Conservation (phyloP, 92 coral and sea anemone genomes). For the Palythoa heliodiscus region DNA sequence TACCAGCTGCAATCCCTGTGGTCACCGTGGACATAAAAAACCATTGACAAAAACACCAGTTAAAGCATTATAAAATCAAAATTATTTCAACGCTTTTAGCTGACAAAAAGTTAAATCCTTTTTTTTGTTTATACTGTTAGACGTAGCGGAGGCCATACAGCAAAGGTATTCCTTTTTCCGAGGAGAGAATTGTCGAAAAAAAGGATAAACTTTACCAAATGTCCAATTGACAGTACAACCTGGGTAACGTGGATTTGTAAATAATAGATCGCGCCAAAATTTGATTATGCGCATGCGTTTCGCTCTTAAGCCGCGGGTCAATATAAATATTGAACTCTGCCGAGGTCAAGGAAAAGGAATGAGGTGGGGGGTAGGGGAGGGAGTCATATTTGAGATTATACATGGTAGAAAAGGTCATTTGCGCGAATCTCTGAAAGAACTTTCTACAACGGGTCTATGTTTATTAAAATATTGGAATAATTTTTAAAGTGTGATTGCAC, state of each 20-base stretch:
- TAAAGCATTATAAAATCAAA: not conserved
- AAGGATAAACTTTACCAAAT: not conserved
- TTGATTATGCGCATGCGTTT: constrained; percentile 72
- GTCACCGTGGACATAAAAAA: constrained; percentile 2
- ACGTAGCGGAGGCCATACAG: not conserved
- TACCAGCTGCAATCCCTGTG: not conserved
- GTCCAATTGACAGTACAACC: constrained; percentile 36
- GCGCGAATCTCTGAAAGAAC: no score
- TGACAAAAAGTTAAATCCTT: not conserved
- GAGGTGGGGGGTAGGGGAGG: no score
- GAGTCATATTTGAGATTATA: no score
- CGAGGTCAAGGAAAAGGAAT: not conserved
- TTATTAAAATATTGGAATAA: no score
- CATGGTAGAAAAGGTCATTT: no score
- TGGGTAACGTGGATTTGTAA: constrained; percentile 60
- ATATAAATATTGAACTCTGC: not conserved
- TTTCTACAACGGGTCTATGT: no score
- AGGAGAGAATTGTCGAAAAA: not conserved
- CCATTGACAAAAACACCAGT: not conserved
- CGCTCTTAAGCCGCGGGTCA: constrained; percentile 21
- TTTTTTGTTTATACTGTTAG: not conserved
- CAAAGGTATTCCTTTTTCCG: not conserved
- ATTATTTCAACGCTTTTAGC: not conserved
- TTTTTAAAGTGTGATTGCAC: no score
- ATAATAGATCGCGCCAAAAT: constrained; percentile 93